Conservation (phyloP, 2,888 invertebrate species). For the Lobophora halterata region DNA sequence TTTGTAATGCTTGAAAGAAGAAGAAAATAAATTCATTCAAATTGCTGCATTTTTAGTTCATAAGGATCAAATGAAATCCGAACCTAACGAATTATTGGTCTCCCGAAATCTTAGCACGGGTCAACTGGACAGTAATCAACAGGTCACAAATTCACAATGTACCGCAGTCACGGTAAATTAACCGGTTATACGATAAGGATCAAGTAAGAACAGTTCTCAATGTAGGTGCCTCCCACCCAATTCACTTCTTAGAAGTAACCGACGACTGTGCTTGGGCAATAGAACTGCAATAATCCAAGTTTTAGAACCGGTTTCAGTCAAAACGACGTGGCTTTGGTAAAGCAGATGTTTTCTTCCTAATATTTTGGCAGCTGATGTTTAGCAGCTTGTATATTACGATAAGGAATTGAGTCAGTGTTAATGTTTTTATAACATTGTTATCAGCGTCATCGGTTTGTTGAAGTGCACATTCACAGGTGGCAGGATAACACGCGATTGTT, state of each 20-base stretch:
- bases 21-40: no score
- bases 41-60: no score
- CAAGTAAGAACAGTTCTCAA: conserved; percentile 20
- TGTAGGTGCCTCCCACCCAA: conserved; percentile 21
- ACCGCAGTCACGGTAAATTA: conserved; percentile 17
- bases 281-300: neutral
- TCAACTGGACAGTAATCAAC: conserved; percentile 24
- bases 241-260: conserved; percentile 6
- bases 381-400: conserved; percentile 10
- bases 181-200: conserved; percentile 23
- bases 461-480: conserved; percentile 8
- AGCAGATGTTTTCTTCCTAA: conserved; percentile 9
- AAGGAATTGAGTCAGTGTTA: conserved; percentile 8
- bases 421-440: conserved; percentile 6
- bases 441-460: conserved; percentile 5
- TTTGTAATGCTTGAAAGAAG: no score
- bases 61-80: no score
- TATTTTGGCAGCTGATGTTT: conserved; percentile 8
- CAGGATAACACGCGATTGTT: neutral
- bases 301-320: conserved; percentile 4
- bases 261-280: neutral
- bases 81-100: no score
- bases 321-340: neutral
- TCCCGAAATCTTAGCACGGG: conserved; percentile 13
- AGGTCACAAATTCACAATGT: conserved; percentile 26